A percentile compares a stretch with the other conserved stretches of the same genome.
phyloP scores from a whole-genome alignment of 2,888 invertebrate species.

The Shargacucullia verbasci region DNA sequence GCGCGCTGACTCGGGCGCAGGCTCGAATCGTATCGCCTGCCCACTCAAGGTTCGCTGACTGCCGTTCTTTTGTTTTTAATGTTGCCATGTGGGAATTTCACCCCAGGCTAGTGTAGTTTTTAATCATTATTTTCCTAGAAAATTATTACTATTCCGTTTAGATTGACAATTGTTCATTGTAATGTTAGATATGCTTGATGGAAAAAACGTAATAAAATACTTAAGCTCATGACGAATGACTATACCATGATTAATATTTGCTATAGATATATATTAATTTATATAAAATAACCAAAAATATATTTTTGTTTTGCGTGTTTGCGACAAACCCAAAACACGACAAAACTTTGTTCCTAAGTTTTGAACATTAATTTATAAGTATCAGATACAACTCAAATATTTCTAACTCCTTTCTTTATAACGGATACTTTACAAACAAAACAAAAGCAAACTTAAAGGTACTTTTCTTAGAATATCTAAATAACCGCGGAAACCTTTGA shows the following conservation, averaged over 20 bases:
- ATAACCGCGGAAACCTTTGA: not conserved
- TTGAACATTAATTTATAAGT: too few species aligned
- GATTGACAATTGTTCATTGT: conserved; percentile 13
- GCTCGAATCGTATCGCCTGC: conserved; percentile 90
- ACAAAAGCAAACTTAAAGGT: not conserved
- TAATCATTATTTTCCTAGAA: conserved; percentile 17
- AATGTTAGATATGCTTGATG: too few species aligned
- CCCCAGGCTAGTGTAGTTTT: conserved; percentile 48
- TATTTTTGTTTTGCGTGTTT: too few species aligned
- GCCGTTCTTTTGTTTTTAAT: conserved; percentile 89
- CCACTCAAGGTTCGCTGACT: conserved; percentile 91
- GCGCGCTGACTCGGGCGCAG: conserved; percentile 90
- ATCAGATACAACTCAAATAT: too few species aligned
- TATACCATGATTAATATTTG: too few species aligned
- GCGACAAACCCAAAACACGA: too few species aligned
- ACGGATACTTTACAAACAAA: not conserved
- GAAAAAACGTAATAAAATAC: too few species aligned
- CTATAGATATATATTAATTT: too few species aligned
- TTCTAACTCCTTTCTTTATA: too few species aligned
- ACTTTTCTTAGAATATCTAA: not conserved
- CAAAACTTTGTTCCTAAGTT: too few species aligned
- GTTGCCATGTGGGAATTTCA: conserved; percentile 75
- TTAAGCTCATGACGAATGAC: too few species aligned
- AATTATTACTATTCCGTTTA: conserved; percentile 11
- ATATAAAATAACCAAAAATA: too few species aligned